Percentiles rank a stretch among this genome's conserved stretches.
phyloP scores from a whole-genome alignment of 1,140 invertebrate species.

The Trissolcus basalis region DNA sequence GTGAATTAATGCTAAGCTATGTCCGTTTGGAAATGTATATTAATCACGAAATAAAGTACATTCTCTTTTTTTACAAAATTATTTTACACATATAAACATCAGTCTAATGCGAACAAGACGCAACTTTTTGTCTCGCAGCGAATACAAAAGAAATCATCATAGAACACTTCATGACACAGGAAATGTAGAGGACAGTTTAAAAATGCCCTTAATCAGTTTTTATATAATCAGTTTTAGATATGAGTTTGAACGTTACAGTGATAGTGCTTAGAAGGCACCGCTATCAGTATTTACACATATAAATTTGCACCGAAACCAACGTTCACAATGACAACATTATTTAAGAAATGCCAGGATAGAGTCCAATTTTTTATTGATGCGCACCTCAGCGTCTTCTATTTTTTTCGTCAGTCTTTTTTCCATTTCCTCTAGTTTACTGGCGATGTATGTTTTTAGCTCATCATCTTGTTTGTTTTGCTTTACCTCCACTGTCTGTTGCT shows the following conservation, averaged over 20 bases:
- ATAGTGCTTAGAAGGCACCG: too few relatives aligned
- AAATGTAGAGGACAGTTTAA: background rate
- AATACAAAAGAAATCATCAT: too few relatives aligned
- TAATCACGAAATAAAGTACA: constrained; percentile 34
- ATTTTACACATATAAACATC: constrained; percentile 36
- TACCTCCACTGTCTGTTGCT: background rate
- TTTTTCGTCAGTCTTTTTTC: constrained; percentile 65
- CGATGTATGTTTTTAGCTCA: constrained; percentile 64
- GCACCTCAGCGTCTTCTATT: constrained; percentile 64
- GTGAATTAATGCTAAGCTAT: background rate
- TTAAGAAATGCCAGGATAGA: constrained; percentile 56
- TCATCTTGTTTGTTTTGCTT: constrained; percentile 19
- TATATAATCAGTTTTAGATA: background rate
- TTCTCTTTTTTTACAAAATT: constrained; percentile 34
- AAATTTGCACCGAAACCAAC: too few relatives aligned
- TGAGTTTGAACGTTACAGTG: too few relatives aligned
- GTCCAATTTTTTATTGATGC: constrained; percentile 68
- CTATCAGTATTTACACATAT: too few relatives aligned
- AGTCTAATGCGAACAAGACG: constrained; percentile 20
- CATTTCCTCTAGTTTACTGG: constrained; percentile 68
- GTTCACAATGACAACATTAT: constrained; percentile 16
- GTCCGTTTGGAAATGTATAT: constrained; percentile 7
- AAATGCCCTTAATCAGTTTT: background rate
- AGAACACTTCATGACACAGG: background rate
- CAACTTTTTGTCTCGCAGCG: too few relatives aligned